Evolutionary conservation across 1,140 invertebrate genomes (phyloP).

Genomic region (Micrasema minimum): DNA sequence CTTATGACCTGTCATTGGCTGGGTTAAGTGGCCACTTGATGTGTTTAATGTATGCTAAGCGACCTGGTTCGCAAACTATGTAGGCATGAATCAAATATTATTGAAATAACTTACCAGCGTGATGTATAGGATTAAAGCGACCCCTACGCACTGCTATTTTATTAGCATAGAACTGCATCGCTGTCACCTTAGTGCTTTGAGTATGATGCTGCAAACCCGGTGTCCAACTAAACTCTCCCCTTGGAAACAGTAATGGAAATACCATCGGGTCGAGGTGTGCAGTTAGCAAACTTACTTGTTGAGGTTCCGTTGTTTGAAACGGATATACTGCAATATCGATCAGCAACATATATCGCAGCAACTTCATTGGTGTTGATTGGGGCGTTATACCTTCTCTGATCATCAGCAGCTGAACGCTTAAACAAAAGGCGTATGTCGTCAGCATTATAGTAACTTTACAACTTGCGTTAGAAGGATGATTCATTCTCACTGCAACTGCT

Average conservation of each 20-base stretch:
- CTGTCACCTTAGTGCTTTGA: neutral
- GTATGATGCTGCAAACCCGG: neutral
- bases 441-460: no score
- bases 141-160: neutral
- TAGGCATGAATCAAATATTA: neutral
- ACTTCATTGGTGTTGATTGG: neutral
- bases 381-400: conserved; percentile 1
- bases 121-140: neutral
- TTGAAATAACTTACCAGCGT: neutral
- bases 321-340: neutral
- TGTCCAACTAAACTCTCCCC: neutral
- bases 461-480: no score
- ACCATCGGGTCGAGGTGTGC: neutral
- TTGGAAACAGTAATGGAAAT: neutral
- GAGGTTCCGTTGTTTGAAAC: neutral
- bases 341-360: neutral
- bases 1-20: no score
- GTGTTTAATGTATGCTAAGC: neutral
- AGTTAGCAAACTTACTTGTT: neutral
- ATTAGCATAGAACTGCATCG: conserved; percentile 4
- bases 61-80: neutral
- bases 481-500: no score
- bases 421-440: neutral
- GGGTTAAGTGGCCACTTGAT: no score
- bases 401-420: neutral